Base-by-base conservation (phyloP, 2,113 vertebrate species). In the Machaerirhynchus nigripectus region DNA sequence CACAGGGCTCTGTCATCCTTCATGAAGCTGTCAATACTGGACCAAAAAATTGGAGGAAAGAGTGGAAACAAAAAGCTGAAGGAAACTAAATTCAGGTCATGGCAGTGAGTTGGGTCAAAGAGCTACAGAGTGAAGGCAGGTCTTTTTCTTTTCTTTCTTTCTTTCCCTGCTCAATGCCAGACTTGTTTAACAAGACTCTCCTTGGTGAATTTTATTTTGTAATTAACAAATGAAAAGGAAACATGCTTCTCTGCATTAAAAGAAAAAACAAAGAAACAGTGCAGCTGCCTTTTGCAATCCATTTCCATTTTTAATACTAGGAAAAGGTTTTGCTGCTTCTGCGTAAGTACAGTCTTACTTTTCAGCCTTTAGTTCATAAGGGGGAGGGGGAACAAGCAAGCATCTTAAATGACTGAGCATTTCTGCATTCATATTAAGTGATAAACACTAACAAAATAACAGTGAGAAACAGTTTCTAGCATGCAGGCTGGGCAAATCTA, bases 211-310 rank as follows among this genome's bases (percentile, higher is more conserved):
- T 53, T 76, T 76, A 81, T 90, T 89, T 64, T 57, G 28, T 40
- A 79, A 93, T 76, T 93, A 94, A 82, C 64, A 75, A 94, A 74
- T 47, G 17, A 81, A 92, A 89, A 84, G 26, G 30, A 77, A 91
- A 87, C 56, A 84, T 22, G 44, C 16, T 56, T 55, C 52, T 47
- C 42, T 71, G 52, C 30, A 30, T 65, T 89, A 7, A 37, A 84
- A 89, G 33, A 31, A 30, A 49, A 24, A 9, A 30, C 17, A 67
- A 47, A 47, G 28, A 59, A 69, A 49, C 30, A 64, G 11, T 2
- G 0, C 39, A 83, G 71, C 59, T 86, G 50, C 35, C 37, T 91
- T 82, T 74, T 0, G 1, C 40, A 74, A 85, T 42, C 22, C 23
- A 44, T 69, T 87, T 88, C 47, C 17, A 59, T 70, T 67, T 87